phyloP scores from a whole-genome alignment of 1,140 invertebrate genomes.

The Planococcus citri region DNA sequence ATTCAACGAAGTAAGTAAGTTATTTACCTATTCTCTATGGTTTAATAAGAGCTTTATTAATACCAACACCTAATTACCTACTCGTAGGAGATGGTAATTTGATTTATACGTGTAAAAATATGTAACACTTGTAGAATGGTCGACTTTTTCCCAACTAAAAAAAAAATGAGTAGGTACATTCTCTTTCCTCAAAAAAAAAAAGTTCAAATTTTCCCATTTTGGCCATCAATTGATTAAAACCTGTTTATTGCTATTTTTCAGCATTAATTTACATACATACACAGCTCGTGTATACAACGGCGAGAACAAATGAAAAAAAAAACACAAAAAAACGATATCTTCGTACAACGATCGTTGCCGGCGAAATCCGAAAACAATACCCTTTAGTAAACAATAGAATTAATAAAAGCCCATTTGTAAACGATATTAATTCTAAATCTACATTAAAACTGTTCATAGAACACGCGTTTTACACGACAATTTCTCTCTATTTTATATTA shows the following conservation, averaged over 20 bases:
- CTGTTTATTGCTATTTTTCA: background rate
- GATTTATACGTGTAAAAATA: too few species aligned
- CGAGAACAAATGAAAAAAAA: too few species aligned
- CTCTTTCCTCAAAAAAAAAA: too few species aligned
- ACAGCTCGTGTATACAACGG: background rate
- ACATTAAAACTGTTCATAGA: conserved; percentile 4
- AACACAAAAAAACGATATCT: background rate
- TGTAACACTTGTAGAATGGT: too few species aligned
- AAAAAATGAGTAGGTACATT: too few species aligned
- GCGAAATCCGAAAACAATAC: conserved; percentile 1
- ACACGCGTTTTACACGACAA: background rate
- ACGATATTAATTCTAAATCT: conserved; percentile 1
- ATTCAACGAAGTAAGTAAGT: too few species aligned
- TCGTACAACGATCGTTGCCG: background rate
- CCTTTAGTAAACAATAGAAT: background rate
- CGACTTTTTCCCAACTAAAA: too few species aligned
- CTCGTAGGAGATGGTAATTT: too few species aligned
- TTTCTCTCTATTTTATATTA: background rate
- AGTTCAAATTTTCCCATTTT: too few species aligned
- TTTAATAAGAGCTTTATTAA: too few species aligned
- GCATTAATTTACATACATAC: background rate
- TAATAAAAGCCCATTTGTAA: conserved; percentile 8
- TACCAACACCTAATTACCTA: too few species aligned
- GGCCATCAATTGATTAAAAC: background rate
- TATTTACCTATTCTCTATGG: too few species aligned